Evolutionary conservation across 2,113 vertebrate genomes (phyloP).

Genomic region (Copsychus sechellarum): DNA sequence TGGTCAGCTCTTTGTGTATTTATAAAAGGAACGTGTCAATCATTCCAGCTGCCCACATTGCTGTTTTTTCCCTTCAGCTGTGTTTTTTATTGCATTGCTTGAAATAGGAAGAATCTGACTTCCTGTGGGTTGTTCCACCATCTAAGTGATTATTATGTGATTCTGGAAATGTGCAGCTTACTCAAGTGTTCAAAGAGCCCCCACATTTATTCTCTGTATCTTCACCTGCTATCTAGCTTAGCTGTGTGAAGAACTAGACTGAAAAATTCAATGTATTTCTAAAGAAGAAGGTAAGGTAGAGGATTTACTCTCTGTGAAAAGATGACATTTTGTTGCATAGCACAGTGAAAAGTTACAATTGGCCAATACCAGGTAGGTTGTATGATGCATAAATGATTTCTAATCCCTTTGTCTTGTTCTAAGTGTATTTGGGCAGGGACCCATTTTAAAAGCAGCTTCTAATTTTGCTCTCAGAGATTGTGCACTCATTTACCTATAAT

Average conservation of each 20-base stretch:
- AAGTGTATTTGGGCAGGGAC: neutral
- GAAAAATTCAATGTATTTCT: neutral
- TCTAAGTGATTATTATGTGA: neutral
- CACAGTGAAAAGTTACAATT: neutral
- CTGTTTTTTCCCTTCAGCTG: slow-evolving; percentile 9
- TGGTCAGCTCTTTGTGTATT: neutral
- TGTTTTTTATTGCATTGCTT: neutral
- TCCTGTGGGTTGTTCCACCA: neutral
- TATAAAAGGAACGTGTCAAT: neutral
- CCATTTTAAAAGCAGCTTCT: neutral
- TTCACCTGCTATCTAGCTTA: neutral
- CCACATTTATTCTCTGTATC: neutral
- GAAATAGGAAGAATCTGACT: neutral
- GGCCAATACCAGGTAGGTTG: neutral
- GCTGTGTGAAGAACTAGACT: neutral
- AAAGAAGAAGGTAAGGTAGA: neutral
- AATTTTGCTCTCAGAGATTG: neutral
- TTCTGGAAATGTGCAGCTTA: neutral
- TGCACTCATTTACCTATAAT: neutral
- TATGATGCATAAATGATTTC: neutral
- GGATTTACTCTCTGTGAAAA: neutral
- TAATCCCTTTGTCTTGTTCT: neutral
- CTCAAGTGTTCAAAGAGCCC: neutral
- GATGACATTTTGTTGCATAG: neutral
- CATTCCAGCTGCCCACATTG: neutral